A percentile compares a stretch with the other conserved stretches of the same genome.
phyloP scores from a whole-genome alignment of 1,140 invertebrate species.

The Chymomyza costata region DNA sequence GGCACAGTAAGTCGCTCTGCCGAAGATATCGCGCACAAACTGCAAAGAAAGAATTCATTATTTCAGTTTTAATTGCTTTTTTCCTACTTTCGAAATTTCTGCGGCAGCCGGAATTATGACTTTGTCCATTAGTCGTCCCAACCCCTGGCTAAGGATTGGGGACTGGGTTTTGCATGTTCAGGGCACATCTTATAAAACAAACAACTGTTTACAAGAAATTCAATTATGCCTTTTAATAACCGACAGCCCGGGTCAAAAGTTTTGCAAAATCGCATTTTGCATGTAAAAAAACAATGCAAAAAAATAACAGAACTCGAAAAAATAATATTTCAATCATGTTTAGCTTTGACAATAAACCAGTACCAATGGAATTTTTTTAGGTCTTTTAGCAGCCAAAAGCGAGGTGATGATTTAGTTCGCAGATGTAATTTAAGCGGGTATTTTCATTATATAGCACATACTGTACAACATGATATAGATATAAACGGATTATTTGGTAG shows the following conservation, averaged over 20 bases:
- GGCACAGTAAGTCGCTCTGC: too few species aligned
- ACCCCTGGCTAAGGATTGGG: background rate
- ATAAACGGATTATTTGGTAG: too few species aligned
- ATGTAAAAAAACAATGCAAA: constrained; percentile 1
- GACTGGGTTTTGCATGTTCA: constrained; percentile 52
- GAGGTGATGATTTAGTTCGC: too few species aligned
- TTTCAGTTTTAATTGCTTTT: constrained; percentile 74
- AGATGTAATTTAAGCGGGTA: too few species aligned
- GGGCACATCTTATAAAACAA: constrained; percentile 62
- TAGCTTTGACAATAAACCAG: too few species aligned
- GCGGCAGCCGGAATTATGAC: constrained; percentile 36
- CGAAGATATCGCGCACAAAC: constrained; percentile 43
- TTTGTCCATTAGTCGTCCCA: background rate
- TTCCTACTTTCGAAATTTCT: constrained; percentile 70
- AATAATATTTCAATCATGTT: too few species aligned
- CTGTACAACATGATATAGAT: too few species aligned
- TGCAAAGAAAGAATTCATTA: constrained; percentile 69
- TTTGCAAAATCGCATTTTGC: constrained; percentile 25
- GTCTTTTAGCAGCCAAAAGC: too few species aligned
- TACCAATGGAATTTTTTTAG: too few species aligned
- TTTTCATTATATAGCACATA: too few species aligned
- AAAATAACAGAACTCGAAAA: too few species aligned
- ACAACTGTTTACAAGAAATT: constrained; percentile 71
- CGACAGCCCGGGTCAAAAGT: constrained; percentile 49
- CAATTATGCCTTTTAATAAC: constrained; percentile 73